Percentiles rank a stretch among this genome's conserved stretches.
Evolutionary conservation across 2,113 vertebrate genomes (phyloP).

Genomic region (Heliornis fulica): DNA sequence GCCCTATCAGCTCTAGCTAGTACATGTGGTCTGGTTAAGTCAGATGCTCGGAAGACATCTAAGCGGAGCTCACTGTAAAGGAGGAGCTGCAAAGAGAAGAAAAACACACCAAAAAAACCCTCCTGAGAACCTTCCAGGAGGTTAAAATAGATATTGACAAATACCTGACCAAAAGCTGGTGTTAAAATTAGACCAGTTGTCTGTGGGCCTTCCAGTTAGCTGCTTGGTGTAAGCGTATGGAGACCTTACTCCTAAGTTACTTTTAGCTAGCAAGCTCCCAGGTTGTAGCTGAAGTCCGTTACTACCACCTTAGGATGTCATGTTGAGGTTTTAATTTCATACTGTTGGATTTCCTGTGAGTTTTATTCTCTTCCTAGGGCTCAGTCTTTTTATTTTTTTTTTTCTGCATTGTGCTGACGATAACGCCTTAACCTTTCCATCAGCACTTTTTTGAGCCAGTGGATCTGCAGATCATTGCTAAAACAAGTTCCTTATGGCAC

Average conservation of each 20-base stretch:
- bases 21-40: accelerated
- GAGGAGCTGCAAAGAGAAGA: neutral
- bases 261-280: neutral
- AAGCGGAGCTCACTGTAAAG: neutral
- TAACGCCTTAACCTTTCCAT: neutral
- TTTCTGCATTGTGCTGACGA: accelerated
- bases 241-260: neutral
- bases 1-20: neutral
- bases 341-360: neutral
- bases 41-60: neutral
- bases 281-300: neutral
- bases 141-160: neutral
- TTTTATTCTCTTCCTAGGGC: neutral
- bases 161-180: neutral
- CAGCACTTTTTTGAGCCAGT: neutral
- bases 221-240: neutral
- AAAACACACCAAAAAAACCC: neutral
- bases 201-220: neutral
- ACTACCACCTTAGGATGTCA: neutral
- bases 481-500: neutral
- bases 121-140: neutral
- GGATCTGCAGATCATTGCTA: neutral
- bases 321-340: neutral
- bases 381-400: neutral
- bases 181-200: neutral